Evolutionary conservation across 2,113 vertebrate species (phyloP).

Genomic region (Helogale parvula): DNA sequence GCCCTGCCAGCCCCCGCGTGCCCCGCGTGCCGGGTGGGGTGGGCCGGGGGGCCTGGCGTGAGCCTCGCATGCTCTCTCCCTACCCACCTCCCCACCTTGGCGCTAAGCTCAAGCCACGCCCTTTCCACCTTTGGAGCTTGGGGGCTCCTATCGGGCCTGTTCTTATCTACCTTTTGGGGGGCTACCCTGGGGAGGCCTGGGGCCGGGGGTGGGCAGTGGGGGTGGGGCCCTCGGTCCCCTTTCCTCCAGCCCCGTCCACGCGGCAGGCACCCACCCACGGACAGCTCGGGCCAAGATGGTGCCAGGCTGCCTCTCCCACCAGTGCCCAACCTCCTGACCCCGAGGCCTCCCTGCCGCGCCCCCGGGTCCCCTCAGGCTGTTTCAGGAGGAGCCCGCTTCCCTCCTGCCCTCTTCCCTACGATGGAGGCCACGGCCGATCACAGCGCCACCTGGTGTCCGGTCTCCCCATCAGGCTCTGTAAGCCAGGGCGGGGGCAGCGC

Average conservation of each 20-base stretch:
- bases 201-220: background rate
- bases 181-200: background rate
- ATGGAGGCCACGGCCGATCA: background rate
- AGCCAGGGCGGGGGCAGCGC: background rate
- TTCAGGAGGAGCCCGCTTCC: background rate
- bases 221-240: fast-evolving
- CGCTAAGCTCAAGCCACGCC: too few species aligned
- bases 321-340: background rate
- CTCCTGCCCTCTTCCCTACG: fast-evolving
- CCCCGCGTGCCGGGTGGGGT: fast-evolving
- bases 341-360: fast-evolving
- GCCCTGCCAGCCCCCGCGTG: background rate
- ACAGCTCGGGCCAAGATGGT: background rate
- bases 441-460: background rate
- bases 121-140: background rate
- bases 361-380: fast-evolving
- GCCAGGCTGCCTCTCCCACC: background rate
- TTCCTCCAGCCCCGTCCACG: background rate
- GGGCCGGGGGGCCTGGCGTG: background rate
- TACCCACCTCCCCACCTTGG: too few species aligned
- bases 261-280: background rate
- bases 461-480: background rate
- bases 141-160: background rate
- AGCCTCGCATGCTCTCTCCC: fast-evolving
- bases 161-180: background rate